phyloP scores from a whole-genome alignment of 1,140 invertebrate genomes.

The Reticulitermes speratus region DNA sequence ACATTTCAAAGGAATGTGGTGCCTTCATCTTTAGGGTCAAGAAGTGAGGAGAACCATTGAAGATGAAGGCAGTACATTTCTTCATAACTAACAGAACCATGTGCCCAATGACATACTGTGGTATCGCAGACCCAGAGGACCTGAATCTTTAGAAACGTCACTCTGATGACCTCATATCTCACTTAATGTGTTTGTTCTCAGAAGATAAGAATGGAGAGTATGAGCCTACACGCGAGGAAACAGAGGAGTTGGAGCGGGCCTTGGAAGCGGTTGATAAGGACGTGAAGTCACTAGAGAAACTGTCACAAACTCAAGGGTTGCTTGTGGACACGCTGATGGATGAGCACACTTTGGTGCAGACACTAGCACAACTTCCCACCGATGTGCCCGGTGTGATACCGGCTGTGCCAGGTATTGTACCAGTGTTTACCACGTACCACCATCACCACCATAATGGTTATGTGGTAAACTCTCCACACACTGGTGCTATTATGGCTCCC shows the following conservation, averaged over 20 bases:
- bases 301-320: conserved; percentile 62
- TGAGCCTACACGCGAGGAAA: conserved; percentile 72
- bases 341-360: conserved; percentile 35
- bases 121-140: too few species aligned
- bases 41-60: too few species aligned
- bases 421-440: conserved; percentile 31
- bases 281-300: conserved; percentile 70
- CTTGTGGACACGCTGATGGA: conserved; percentile 45
- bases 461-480: conserved; percentile 20
- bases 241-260: conserved; percentile 79
- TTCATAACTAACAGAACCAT: too few species aligned
- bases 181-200: conserved; percentile 42
- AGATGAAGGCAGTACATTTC: too few species aligned
- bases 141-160: too few species aligned
- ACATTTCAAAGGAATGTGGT: too few species aligned
- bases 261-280: conserved; percentile 78
- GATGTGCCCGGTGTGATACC: conserved; percentile 25
- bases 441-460: conserved; percentile 30
- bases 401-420: conserved; percentile 29
- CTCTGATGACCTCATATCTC: too few species aligned
- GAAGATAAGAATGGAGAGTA: conserved; percentile 71
- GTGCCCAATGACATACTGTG: too few species aligned
- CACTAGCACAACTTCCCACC: conserved; percentile 34
- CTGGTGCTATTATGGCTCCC: not conserved
- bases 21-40: too few species aligned